Percentiles rank a stretch among this genome's conserved stretches.
These are phyloP conservation scores for Elymnias hypermnestra DNA, from an alignment of 1,140 invertebrate species.

Conservation along the genomic window DNA sequence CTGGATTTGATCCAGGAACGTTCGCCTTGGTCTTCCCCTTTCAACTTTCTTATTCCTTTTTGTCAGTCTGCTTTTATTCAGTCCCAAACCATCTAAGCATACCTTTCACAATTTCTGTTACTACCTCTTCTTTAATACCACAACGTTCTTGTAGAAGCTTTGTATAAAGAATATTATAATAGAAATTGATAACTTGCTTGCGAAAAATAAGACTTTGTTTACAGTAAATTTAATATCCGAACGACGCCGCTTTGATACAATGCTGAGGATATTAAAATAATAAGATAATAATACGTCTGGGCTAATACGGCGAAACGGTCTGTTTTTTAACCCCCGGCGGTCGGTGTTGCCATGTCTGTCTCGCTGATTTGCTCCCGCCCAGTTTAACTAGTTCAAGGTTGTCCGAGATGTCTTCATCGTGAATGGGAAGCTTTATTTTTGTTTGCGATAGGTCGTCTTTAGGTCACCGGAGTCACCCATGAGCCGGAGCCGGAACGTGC, in stretches of 20 bases:
- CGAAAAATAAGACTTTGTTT: not conserved
- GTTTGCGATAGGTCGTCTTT: conserved; percentile 61
- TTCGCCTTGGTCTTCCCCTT: too few relatives aligned
- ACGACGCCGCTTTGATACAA: not conserved
- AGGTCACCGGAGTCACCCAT: conserved; percentile 55
- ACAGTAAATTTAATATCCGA: not conserved
- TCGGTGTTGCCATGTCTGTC: conserved; percentile 58
- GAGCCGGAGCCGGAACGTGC: too few relatives aligned
- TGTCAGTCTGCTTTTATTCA: too few relatives aligned
- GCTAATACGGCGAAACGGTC: conserved; percentile 48
- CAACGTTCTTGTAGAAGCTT: too few relatives aligned
- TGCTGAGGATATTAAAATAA: conserved; percentile 25
- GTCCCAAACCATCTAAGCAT: too few relatives aligned
- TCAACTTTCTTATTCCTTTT: too few relatives aligned
- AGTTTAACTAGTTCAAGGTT: conserved; percentile 71
- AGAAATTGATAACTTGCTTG: too few relatives aligned
- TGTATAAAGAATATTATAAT: too few relatives aligned
- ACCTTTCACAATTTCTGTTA: too few relatives aligned
- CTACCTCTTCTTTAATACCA: too few relatives aligned
- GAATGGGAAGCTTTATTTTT: conserved; percentile 63
- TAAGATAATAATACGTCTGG: conserved; percentile 71
- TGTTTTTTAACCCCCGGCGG: conserved; percentile 40
- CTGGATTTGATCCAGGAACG: too few relatives aligned
- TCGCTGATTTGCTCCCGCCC: conserved; percentile 53
- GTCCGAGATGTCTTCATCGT: conserved; percentile 37